Percentiles rank a stretch among this genome's conserved stretches.
These are phyloP conservation scores for Eubasilissa regina DNA, from an alignment of 1,140 invertebrate genomes.

Conservation along the genomic window DNA sequence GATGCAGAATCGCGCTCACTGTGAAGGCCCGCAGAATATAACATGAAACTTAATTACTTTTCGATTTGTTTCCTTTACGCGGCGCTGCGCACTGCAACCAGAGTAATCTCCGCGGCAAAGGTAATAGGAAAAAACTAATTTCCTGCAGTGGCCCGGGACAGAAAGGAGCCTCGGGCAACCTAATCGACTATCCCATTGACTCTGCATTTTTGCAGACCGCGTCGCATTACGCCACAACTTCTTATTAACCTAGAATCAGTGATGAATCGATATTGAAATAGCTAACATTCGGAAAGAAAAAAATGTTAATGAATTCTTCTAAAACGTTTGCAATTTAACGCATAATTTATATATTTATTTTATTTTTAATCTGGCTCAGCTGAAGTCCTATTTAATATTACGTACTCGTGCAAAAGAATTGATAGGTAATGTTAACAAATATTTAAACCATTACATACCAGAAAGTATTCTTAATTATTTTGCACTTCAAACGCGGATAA, in stretches of 20 bases:
- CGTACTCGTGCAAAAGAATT: too few species aligned
- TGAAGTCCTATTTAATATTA: too few species aligned
- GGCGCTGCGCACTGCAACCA: constrained; percentile 12
- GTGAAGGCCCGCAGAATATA: constrained; percentile 13
- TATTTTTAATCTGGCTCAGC: too few species aligned
- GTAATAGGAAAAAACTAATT: constrained; percentile 40
- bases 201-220: constrained; percentile 1
- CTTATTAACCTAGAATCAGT: not conserved
- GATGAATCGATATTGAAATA: constrained; percentile 10
- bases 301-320: not conserved
- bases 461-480: too few species aligned
- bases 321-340: too few species aligned
- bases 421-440: too few species aligned
- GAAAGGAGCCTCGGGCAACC: not conserved
- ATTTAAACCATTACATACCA: too few species aligned
- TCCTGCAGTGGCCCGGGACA: constrained; percentile 3
- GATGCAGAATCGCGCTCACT: not conserved
- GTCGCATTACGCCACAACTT: not conserved
- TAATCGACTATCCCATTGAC: not conserved
- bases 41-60: constrained; percentile 26
- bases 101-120: constrained; percentile 25
- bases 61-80: constrained; percentile 34
- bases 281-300: not conserved
- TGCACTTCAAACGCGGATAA: too few species aligned
- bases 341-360: too few species aligned